Conservation (phyloP, 2,797 vertebrate species). For the Eospalax fontanierii region DNA sequence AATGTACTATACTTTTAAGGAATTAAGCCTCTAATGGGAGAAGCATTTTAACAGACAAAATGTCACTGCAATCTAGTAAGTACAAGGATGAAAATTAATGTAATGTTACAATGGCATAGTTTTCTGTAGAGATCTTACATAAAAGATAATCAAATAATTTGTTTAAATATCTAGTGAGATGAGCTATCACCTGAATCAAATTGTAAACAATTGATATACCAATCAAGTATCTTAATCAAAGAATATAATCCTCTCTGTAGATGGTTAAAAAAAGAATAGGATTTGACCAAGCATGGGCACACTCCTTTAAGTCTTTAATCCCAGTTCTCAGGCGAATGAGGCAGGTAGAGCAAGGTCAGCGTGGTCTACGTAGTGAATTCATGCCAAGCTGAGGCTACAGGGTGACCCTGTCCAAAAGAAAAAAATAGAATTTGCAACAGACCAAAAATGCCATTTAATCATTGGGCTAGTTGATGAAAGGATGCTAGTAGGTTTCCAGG, state of each 20-base stretch:
- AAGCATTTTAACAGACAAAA: not conserved
- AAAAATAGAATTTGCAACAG: not conserved
- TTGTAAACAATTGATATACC: not conserved
- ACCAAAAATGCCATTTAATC: not conserved
- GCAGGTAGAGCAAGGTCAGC: no score
- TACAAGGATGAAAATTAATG: not conserved
- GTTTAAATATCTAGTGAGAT: slow-evolving; percentile 40
- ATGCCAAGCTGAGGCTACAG: no score
- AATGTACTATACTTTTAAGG: not conserved
- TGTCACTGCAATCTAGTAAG: not conserved
- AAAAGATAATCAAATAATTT: slow-evolving; percentile 39
- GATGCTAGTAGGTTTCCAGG: not conserved
- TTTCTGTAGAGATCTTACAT: not conserved
- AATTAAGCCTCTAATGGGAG: not conserved
- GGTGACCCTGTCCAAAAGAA: no score
- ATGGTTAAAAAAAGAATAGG: not conserved
- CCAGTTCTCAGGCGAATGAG: no score
- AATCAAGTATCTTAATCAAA: not conserved
- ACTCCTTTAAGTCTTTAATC: no score
- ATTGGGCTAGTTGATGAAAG: not conserved
- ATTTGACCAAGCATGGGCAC: no score
- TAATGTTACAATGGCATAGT: not conserved
- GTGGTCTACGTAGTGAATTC: no score
- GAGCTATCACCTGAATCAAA: not conserved
- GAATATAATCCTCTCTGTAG: not conserved